Percentiles rank a stretch among this genome's conserved stretches.
phyloP scores from a whole-genome alignment of 2,888 invertebrate genomes.

The Spodoptera exigua region DNA sequence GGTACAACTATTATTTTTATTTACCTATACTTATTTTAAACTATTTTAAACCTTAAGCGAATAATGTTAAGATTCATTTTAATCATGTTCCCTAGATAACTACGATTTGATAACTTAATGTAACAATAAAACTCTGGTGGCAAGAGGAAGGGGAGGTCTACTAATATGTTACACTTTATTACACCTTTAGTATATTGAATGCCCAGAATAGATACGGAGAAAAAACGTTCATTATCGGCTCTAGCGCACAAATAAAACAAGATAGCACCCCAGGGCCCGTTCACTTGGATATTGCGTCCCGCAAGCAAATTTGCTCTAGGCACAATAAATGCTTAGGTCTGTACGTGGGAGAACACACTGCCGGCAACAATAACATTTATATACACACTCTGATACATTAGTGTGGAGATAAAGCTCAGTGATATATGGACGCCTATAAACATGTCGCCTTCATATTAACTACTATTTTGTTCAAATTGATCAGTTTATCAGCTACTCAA shows the following conservation, averaged over 20 bases:
- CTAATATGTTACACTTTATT: constrained; percentile 78
- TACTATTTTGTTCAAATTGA: constrained; percentile 47
- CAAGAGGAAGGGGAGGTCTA: constrained; percentile 59
- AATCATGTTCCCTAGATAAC: constrained; percentile 55
- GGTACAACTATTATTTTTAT: constrained; percentile 77
- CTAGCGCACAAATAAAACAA: constrained; percentile 83
- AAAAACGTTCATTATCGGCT: constrained; percentile 86
- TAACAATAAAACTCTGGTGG: constrained; percentile 72
- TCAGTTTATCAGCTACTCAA: constrained; percentile 49
- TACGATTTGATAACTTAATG: constrained; percentile 69
- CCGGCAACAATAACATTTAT: constrained; percentile 74
- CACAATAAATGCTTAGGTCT: constrained; percentile 84
- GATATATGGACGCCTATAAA: constrained; percentile 47
- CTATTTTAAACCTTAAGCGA: constrained; percentile 60
- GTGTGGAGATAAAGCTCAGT: constrained; percentile 52
- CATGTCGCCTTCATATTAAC: constrained; percentile 47
- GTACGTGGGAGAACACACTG: constrained; percentile 74
- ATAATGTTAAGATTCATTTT: constrained; percentile 56
- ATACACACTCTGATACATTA: constrained; percentile 67
- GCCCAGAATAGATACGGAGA: constrained; percentile 74
- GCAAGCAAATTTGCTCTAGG: constrained; percentile 87
- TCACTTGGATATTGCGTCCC: constrained; percentile 86
- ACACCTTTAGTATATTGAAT: constrained; percentile 82
- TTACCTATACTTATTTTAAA: constrained; percentile 65
- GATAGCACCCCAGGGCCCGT: constrained; percentile 82